A percentile compares a stretch with the other conserved stretches of the same genome.
These are phyloP conservation scores for Agonopterix subpropinquella DNA, from an alignment of 2,888 invertebrate genomes.

Conservation along the genomic window DNA sequence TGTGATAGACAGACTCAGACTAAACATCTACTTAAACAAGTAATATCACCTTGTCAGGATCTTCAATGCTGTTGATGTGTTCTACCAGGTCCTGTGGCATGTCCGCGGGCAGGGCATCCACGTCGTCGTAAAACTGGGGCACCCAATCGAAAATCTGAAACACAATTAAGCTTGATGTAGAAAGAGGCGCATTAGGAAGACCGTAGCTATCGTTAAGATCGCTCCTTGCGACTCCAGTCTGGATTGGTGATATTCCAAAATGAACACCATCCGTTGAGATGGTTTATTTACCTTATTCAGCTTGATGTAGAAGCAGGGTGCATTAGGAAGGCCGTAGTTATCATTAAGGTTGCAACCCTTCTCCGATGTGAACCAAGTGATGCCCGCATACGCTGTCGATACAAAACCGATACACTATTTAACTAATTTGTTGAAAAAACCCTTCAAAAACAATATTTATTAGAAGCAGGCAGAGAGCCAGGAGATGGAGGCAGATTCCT, in stretches of 20 bases:
- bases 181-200: conserved; percentile 95
- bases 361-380: conserved; percentile 25
- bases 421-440: neutral
- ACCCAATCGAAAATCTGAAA: conserved; percentile 89
- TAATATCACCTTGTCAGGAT: conserved; percentile 28
- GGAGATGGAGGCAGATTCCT: too few species aligned
- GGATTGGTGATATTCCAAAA: too few species aligned
- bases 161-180: conserved; percentile 90
- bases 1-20: too few species aligned
- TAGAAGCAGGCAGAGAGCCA: too few species aligned
- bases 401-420: neutral
- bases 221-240: conserved; percentile 5
- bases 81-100: conserved; percentile 76
- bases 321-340: conserved; percentile 90
- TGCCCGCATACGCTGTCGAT: conserved; percentile 36
- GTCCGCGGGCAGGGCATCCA: conserved; percentile 77
- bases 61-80: conserved; percentile 26
- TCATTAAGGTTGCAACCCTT: conserved; percentile 82
- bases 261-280: neutral
- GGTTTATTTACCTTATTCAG: conserved; percentile 80
- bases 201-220: conserved; percentile 88
- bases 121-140: conserved; percentile 84
- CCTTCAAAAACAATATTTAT: too few species aligned
- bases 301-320: conserved; percentile 96
- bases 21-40: neutral